Evolutionary conservation across 2,888 invertebrate species (phyloP).

Genomic region (Pandemis corylana): DNA sequence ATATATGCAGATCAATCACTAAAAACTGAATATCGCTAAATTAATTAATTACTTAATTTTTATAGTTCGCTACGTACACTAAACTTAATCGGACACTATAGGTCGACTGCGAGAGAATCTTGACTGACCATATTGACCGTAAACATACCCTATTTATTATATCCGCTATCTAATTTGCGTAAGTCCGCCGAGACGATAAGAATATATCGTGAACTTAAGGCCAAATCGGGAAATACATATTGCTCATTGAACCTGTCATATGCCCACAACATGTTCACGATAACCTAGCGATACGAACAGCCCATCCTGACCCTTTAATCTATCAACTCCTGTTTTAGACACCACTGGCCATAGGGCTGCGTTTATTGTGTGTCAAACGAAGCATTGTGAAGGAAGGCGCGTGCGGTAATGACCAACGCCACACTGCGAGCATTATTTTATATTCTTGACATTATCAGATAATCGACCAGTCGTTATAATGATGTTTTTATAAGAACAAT

Average conservation of each 20-base stretch:
- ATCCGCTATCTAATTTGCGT: slow-evolving; percentile 79
- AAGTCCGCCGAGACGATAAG: slow-evolving; percentile 69
- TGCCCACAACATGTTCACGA: slow-evolving; percentile 71
- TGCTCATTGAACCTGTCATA: slow-evolving; percentile 73
- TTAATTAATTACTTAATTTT: background rate
- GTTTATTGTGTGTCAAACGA: slow-evolving; percentile 41
- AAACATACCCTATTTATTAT: slow-evolving; percentile 80
- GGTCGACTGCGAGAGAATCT: slow-evolving; percentile 60
- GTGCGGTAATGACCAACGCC: slow-evolving; percentile 51
- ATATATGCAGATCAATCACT: background rate
- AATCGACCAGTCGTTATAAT: slow-evolving; percentile 62
- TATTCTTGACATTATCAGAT: slow-evolving; percentile 65
- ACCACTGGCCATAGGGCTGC: slow-evolving; percentile 51
- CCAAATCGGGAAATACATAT: slow-evolving; percentile 70
- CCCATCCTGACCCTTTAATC: slow-evolving; percentile 65
- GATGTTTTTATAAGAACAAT: slow-evolving; percentile 73
- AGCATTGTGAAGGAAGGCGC: slow-evolving; percentile 38
- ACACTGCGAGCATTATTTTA: slow-evolving; percentile 54
- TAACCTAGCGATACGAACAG: slow-evolving; percentile 68
- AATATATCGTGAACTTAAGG: slow-evolving; percentile 63
- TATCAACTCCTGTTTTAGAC: slow-evolving; percentile 56
- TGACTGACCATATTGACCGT: slow-evolving; percentile 72
- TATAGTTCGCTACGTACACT: slow-evolving; percentile 37
- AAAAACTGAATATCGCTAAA: background rate
- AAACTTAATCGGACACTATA: slow-evolving; percentile 56